Conservation (phyloP, 2,797 vertebrate species). For the Schizopygopsis malacanthus region DNA sequence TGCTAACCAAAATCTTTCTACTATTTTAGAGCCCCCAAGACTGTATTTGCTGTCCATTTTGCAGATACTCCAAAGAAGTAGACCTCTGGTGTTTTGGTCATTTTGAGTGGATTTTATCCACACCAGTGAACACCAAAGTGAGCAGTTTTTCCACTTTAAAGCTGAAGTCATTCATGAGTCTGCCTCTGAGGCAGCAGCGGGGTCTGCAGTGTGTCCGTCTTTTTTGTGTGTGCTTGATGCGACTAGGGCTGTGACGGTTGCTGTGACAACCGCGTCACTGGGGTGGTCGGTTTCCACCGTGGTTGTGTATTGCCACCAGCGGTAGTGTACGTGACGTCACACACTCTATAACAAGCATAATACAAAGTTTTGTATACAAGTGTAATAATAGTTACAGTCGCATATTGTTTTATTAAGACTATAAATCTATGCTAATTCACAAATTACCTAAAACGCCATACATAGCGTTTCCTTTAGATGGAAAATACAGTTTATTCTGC, state of each 20-base stretch:
- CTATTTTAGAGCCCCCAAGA: neutral
- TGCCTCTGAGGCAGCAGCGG: neutral
- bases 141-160: slow-evolving; percentile 1
- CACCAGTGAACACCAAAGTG: neutral
- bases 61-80: neutral
- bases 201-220: neutral
- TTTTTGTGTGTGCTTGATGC: slow-evolving; percentile 54
- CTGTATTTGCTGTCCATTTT: neutral
- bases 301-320: too few species aligned
- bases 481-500: too few species aligned
- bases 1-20: neutral
- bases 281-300: too few species aligned
- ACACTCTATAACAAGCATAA: too few species aligned
- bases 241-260: neutral
- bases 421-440: too few species aligned
- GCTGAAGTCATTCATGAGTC: neutral
- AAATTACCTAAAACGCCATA: too few species aligned
- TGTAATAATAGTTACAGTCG: too few species aligned
- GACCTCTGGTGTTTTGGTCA: neutral
- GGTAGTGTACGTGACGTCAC: too few species aligned
- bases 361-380: too few species aligned
- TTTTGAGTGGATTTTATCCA: neutral
- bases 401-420: too few species aligned
- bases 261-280: too few species aligned
- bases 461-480: too few species aligned